A percentile compares a stretch with the other conserved stretches of the same genome.
Evolutionary conservation across 2,888 invertebrate genomes (phyloP).

Genomic region (Octonoba sinensis): DNA sequence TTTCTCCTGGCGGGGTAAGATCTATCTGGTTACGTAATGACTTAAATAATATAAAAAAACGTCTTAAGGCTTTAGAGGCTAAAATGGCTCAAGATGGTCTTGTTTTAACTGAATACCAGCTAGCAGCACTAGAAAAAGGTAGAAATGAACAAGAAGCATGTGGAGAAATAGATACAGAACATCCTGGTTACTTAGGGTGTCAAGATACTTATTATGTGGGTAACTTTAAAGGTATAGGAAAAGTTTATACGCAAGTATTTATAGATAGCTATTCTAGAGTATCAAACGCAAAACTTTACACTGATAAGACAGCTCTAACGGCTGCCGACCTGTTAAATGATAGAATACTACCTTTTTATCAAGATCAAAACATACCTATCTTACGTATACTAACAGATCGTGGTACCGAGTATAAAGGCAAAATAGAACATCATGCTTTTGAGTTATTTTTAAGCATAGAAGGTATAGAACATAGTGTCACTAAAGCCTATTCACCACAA

Average conservation of each 20-base stretch:
- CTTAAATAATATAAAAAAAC: not conserved
- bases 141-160: conserved; percentile 3
- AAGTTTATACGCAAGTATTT: conserved; percentile 10
- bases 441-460: not conserved
- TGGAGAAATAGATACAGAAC: conserved; percentile 12
- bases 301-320: no score
- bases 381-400: not conserved
- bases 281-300: no score
- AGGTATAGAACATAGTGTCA: no score
- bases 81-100: conserved; percentile 7
- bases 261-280: conserved; percentile 8
- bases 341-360: not conserved
- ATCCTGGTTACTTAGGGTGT: conserved; percentile 18
- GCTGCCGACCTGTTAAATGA: not conserved
- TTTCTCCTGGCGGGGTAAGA: not conserved
- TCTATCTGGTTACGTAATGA: not conserved
- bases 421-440: conserved; percentile 2
- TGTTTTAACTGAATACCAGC: conserved; percentile 1
- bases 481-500: no score
- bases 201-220: conserved; percentile 10
- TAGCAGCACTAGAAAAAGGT: conserved; percentile 1
- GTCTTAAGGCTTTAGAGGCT: not conserved
- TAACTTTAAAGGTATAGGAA: conserved; percentile 1
- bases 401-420: not conserved
- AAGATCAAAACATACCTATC: not conserved